Evolutionary conservation across 2,888 invertebrate species (phyloP).

Genomic region (Eristalinus aeneus): DNA sequence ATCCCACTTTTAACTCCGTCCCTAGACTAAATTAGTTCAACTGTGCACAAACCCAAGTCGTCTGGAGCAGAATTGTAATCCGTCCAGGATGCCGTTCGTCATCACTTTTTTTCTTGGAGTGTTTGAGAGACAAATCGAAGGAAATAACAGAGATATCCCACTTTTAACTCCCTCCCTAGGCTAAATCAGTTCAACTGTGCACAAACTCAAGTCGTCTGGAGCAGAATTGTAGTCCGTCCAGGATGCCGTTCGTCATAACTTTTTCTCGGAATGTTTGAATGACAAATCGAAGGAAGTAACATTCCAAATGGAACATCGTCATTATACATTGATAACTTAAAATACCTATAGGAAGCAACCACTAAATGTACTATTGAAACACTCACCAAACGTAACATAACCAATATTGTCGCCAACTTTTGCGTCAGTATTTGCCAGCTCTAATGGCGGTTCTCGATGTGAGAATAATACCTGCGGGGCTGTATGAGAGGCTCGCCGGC

Average conservation of each 20-base stretch:
- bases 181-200: no score
- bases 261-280: no score
- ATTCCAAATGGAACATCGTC: background rate
- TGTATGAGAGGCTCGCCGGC: constrained; percentile 96
- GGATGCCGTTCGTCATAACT: no score
- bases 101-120: no score
- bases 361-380: background rate
- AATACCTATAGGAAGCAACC: constrained; percentile 18
- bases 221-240: no score
- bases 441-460: constrained; percentile 98
- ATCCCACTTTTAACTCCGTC: no score
- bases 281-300: background rate
- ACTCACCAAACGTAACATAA: constrained; percentile 98
- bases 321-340: background rate
- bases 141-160: background rate
- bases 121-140: no score
- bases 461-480: constrained; percentile 95
- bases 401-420: constrained; percentile 98
- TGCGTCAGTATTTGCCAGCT: constrained; percentile 96
- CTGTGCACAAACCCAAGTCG: no score
- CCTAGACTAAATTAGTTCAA: no score
- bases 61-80: no score
- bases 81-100: no score
- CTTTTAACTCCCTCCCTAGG: constrained; percentile 19
- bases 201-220: no score